phyloP scores from a whole-genome alignment of 2,888 invertebrate species.

The Aromia moschata region DNA sequence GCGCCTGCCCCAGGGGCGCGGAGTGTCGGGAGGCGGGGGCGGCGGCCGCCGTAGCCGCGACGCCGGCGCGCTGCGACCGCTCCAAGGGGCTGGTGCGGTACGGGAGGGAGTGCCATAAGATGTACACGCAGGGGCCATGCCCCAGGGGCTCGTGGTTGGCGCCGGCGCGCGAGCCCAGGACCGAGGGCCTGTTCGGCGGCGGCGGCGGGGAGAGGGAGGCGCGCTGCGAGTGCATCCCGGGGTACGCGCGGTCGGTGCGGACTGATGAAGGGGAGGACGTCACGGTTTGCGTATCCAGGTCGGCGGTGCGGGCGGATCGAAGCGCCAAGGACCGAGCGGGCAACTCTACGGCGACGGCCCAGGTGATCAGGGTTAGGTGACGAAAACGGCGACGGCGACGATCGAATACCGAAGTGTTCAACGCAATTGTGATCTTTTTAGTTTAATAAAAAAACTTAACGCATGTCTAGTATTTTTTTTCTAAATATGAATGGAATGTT shows the following conservation, averaged over 20 bases:
- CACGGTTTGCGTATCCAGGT: slow-evolving; percentile 70
- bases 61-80: slow-evolving; percentile 45
- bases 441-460: too few relatives aligned
- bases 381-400: too few relatives aligned
- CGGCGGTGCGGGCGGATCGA: slow-evolving; percentile 71
- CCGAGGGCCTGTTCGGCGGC: slow-evolving; percentile 40
- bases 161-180: slow-evolving; percentile 63
- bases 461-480: too few relatives aligned
- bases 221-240: slow-evolving; percentile 73
- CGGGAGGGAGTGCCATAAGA: slow-evolving; percentile 76
- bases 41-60: slow-evolving; percentile 36
- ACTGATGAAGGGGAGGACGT: slow-evolving; percentile 55
- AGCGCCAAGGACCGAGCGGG: slow-evolving; percentile 71
- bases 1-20: slow-evolving; percentile 70
- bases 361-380: slow-evolving; percentile 29
- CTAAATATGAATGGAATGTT: too few relatives aligned
- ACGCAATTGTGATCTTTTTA: background rate
- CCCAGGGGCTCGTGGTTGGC: slow-evolving; percentile 75
- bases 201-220: slow-evolving; percentile 47
- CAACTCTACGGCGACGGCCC: slow-evolving; percentile 67
- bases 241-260: slow-evolving; percentile 64
- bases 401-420: too few relatives aligned
- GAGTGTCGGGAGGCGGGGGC: slow-evolving; percentile 40
- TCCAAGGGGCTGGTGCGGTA: slow-evolving; percentile 70
- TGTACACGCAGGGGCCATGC: slow-evolving; percentile 83